Percentiles rank a stretch among this genome's conserved stretches.
Evolutionary conservation across 2,888 invertebrate species (phyloP).

Genomic region (Campoletis raptor): DNA sequence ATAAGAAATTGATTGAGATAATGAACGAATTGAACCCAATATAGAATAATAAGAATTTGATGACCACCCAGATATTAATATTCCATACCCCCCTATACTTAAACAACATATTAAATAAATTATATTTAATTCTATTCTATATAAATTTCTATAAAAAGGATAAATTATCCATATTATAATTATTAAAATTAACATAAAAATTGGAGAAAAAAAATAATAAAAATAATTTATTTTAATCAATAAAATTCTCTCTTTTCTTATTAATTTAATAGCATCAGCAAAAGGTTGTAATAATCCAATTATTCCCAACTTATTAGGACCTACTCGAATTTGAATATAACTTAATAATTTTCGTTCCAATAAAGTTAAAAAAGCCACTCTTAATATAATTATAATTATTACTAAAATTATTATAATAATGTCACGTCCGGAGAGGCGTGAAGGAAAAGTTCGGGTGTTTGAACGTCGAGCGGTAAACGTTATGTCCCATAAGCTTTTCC

Average conservation of each 20-base stretch:
- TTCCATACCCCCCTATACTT: constrained; percentile 88
- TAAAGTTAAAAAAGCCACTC: no score
- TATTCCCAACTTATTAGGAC: constrained; percentile 1
- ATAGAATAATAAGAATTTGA: constrained; percentile 92
- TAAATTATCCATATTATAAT: no score
- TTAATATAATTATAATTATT: no score
- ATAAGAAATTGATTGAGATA: constrained; percentile 90
- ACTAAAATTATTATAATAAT: no score
- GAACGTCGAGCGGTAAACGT: no score
- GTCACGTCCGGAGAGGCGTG: no score
- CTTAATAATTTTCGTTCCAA: background rate
- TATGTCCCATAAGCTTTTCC: no score
- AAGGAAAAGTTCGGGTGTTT: no score
- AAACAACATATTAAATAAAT: constrained; percentile 84
- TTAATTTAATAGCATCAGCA: constrained; percentile 24
- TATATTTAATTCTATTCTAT: background rate
- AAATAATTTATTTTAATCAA: constrained; percentile 4
- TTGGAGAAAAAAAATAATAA: constrained; percentile 8
- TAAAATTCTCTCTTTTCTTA: background rate
- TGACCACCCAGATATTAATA: constrained; percentile 89
- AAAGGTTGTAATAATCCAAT: constrained; percentile 13
- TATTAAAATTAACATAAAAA: constrained; percentile 26
- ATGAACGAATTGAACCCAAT: constrained; percentile 88
- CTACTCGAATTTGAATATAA: constrained; percentile 11
- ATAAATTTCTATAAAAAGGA: constrained; percentile 11